Conservation (phyloP, 1,140 invertebrate species). For the Dermatophagoides farinae region DNA sequence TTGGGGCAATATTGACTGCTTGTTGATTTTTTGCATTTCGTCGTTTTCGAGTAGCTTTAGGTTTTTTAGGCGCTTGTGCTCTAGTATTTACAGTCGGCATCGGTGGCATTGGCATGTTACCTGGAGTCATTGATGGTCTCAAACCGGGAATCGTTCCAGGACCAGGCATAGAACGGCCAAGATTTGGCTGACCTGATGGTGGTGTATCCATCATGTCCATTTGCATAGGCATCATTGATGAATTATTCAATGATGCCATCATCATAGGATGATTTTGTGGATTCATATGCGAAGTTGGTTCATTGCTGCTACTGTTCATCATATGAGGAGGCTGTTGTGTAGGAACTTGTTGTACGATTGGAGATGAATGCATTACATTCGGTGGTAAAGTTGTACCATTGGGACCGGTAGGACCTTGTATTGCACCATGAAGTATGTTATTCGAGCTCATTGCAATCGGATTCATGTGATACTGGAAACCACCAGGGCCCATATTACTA, state of each 20-base stretch:
- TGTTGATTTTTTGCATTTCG: background rate
- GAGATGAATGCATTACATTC: background rate
- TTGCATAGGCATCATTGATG: background rate
- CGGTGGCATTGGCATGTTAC: background rate
- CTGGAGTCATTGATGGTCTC: background rate
- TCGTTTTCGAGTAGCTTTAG: background rate
- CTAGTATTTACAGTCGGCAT: background rate
- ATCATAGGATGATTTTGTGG: constrained; percentile 1
- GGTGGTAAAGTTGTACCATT: background rate
- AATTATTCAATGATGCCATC: background rate
- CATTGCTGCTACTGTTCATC: background rate
- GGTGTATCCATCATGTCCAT: constrained; percentile 2
- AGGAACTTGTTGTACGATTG: too few species aligned
- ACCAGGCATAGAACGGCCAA: background rate
- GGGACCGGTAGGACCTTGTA: too few species aligned
- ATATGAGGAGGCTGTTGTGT: background rate
- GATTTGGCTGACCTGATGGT: background rate
- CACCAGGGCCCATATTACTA: too few species aligned
- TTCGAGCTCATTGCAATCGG: too few species aligned
- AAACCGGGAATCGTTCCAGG: background rate
- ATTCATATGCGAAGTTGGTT: background rate
- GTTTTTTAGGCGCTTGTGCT: background rate
- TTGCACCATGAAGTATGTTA: too few species aligned
- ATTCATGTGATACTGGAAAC: too few species aligned
- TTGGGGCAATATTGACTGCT: background rate